Percentiles rank a stretch among this genome's conserved stretches.
Conservation (phyloP, 2,888 invertebrate species). For the Ormyrus nitidulus region DNA sequence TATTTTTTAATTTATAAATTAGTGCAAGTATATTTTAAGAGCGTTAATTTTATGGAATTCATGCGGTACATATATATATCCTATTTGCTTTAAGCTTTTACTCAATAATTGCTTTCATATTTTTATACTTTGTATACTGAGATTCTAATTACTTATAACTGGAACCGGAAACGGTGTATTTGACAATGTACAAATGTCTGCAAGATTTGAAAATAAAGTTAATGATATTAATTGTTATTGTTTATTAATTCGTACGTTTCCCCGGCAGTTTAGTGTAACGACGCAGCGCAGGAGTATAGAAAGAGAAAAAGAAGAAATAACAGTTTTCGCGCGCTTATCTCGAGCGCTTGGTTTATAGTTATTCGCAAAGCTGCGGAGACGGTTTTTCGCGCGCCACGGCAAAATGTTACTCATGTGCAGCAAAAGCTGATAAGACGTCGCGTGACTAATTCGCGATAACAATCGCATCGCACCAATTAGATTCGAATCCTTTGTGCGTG, state of each 20-base stretch:
- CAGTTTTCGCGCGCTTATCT: conserved; percentile 41
- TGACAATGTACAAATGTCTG: neutral
- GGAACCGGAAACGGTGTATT: neutral
- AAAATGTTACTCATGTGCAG: conserved; percentile 49
- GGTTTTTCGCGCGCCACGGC: conserved; percentile 28
- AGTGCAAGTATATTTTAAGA: too few species aligned
- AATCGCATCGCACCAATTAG: conserved; percentile 55
- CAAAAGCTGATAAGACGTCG: conserved; percentile 47
- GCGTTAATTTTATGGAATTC: too few species aligned
- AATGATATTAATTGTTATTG: too few species aligned
- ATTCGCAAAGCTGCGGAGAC: conserved; percentile 46
- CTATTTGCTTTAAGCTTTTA: too few species aligned
- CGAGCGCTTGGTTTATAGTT: conserved; percentile 37
- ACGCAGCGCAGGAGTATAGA: neutral
- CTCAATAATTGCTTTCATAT: too few species aligned
- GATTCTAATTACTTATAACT: neutral
- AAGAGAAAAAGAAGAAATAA: conserved; percentile 30
- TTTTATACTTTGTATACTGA: neutral
- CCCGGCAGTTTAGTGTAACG: too few species aligned
- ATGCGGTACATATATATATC: too few species aligned
- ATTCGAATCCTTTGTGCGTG: conserved; percentile 52
- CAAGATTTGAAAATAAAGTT: too few species aligned
- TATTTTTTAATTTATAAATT: too few species aligned
- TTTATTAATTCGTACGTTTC: too few species aligned
- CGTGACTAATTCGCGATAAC: conserved; percentile 53